These are phyloP conservation scores for Drosophila pseudoananassae DNA, from an alignment of 1,140 invertebrate species.

Conservation along the genomic window DNA sequence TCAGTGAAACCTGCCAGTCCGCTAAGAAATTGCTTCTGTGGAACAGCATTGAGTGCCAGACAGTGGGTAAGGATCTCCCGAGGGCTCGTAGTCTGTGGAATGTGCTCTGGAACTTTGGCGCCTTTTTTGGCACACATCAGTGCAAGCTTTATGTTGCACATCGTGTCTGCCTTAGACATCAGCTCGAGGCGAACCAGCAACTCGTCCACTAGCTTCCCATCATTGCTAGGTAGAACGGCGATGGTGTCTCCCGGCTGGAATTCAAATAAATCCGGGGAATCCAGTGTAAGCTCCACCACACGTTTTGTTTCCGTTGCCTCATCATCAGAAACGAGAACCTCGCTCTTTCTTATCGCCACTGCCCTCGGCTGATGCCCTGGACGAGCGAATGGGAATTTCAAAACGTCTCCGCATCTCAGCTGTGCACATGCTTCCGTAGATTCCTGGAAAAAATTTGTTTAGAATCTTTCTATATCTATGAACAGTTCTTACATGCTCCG, in stretches of 20 bases:
- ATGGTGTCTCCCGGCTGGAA: slow-evolving; percentile 75
- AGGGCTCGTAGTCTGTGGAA: slow-evolving; percentile 73
- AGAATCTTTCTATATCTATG: background rate
- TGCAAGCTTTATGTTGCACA: slow-evolving; percentile 32
- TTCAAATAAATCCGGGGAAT: slow-evolving; percentile 9
- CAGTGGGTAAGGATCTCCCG: slow-evolving; percentile 78
- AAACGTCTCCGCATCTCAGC: slow-evolving; percentile 32
- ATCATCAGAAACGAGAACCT: slow-evolving; percentile 48
- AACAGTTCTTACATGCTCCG: slow-evolving; percentile 27
- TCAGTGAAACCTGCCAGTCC: slow-evolving; percentile 49
- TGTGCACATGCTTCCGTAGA: slow-evolving; percentile 38
- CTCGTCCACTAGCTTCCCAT: slow-evolving; percentile 18
- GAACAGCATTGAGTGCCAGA: slow-evolving; percentile 76
- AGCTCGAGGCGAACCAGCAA: slow-evolving; percentile 54
- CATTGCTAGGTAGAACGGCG: slow-evolving; percentile 64
- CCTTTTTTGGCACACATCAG: slow-evolving; percentile 59
- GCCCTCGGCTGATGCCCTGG: slow-evolving; percentile 5
- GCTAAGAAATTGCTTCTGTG: slow-evolving; percentile 83
- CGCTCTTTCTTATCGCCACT: slow-evolving; percentile 31
- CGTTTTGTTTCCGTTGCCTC: slow-evolving; percentile 44
- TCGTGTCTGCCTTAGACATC: slow-evolving; percentile 40
- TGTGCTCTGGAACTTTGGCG: slow-evolving; percentile 75
- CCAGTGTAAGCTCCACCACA: slow-evolving; percentile 60
- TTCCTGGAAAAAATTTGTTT: slow-evolving; percentile 8
- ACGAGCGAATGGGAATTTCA: slow-evolving; percentile 65